These are phyloP conservation scores for Nesogale talazaci DNA, from an alignment of 2,113 vertebrate genomes.

Conservation along the genomic window DNA sequence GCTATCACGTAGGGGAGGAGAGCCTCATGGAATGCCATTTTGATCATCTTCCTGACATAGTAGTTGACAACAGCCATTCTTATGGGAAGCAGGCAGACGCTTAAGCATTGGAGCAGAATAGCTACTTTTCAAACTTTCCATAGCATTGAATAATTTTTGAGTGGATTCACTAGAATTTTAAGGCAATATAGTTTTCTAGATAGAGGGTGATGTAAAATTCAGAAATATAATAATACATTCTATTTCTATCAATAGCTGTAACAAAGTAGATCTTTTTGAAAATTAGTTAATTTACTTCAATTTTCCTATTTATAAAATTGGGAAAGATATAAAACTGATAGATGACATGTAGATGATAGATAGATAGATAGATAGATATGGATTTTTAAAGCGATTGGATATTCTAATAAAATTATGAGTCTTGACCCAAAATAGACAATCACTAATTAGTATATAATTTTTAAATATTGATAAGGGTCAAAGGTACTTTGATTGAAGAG, in stretches of 20 bases:
- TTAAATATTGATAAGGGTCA: neutral
- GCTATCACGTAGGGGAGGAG: no score
- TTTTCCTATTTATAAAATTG: neutral
- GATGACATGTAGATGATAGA: no score
- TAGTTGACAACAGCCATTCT: neutral
- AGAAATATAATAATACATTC: neutral
- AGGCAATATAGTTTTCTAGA: neutral
- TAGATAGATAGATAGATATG: no score
- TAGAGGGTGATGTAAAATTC: neutral
- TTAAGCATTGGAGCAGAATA: neutral
- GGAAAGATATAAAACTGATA: neutral
- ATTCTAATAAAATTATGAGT: neutral
- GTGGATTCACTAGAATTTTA: neutral
- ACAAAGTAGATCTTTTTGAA: neutral
- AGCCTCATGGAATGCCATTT: no score
- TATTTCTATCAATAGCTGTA: neutral
- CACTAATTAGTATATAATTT: neutral
- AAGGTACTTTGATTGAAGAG: neutral
- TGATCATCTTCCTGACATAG: no score
- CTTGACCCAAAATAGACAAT: neutral
- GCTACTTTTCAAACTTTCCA: neutral
- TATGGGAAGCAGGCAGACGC: neutral
- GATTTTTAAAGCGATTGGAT: neutral
- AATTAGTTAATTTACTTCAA: neutral
- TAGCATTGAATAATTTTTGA: neutral